These are phyloP conservation scores for Triplophysa bombifrons DNA, from an alignment of 2,797 vertebrate genomes.

Conservation along the genomic window DNA sequence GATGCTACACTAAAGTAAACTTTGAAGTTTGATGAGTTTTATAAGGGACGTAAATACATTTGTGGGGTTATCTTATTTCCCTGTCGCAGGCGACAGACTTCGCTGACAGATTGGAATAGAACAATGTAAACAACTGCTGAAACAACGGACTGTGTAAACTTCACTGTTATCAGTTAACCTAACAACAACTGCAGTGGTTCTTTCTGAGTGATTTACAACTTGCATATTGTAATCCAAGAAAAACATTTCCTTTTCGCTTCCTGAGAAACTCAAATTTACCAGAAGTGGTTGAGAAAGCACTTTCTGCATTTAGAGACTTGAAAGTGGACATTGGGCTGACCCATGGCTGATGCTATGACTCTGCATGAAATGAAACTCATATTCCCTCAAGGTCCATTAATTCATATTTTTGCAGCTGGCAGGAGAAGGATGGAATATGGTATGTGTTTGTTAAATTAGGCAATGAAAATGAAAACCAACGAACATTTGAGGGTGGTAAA, in stretches of 20 bases:
- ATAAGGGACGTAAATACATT: conserved; percentile 1
- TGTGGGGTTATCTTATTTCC: not conserved
- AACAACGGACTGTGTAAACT: conserved; percentile 31
- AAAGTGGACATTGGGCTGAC: conserved; percentile 62
- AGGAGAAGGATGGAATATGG: conserved; percentile 60
- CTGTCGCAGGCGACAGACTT: not conserved
- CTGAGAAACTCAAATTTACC: conserved; percentile 26
- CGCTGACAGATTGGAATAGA: conserved; percentile 11
- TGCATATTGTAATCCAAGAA: conserved; percentile 44
- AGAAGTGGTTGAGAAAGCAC: conserved; percentile 36
- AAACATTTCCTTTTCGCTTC: conserved; percentile 36
- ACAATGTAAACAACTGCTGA: conserved; percentile 36
- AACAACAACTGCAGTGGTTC: conserved; percentile 35
- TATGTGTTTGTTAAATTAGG: conserved; percentile 73
- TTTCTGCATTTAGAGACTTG: conserved; percentile 12
- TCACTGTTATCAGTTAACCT: conserved; percentile 30
- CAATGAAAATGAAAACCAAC: conserved; percentile 74
- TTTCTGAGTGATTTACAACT: conserved; percentile 40
- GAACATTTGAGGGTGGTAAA: conserved; percentile 68
- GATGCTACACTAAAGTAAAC: conserved; percentile 6
- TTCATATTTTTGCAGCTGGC: conserved; percentile 79
- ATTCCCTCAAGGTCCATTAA: conserved; percentile 72
- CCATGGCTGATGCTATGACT: conserved; percentile 56
- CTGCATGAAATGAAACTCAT: conserved; percentile 71
- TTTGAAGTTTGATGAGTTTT: not conserved